phyloP scores from a whole-genome alignment of 2,113 vertebrate genomes.

The Atrichornis clamosus region DNA sequence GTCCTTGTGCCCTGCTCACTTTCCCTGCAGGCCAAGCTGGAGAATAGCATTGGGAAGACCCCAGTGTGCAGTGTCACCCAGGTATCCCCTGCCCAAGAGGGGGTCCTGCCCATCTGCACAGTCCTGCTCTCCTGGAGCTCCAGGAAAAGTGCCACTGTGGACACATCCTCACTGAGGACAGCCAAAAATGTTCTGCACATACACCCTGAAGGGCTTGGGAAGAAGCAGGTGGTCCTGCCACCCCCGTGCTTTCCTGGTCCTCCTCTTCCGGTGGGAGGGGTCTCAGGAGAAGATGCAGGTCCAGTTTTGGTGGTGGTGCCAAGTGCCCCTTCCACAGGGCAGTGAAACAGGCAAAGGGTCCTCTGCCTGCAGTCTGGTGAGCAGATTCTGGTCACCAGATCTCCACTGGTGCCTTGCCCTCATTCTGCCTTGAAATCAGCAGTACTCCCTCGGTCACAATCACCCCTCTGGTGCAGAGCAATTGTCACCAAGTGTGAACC shows the following conservation, averaged over 20 bases:
- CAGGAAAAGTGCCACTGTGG: neutral
- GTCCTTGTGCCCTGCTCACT: neutral
- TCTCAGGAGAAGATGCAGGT: neutral
- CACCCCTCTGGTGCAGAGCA: fast-evolving
- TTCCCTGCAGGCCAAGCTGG: neutral
- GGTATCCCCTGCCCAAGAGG: neutral
- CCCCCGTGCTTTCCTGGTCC: neutral
- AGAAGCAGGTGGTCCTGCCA: neutral
- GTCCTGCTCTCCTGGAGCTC: neutral
- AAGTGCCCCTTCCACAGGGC: neutral
- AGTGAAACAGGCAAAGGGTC: neutral
- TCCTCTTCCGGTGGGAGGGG: neutral
- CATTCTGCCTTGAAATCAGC: neutral
- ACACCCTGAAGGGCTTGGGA: neutral
- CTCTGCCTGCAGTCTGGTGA: neutral
- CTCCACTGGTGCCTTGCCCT: neutral
- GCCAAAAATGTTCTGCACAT: neutral
- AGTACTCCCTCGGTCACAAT: neutral
- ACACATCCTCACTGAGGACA: neutral
- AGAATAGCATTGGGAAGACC: neutral
- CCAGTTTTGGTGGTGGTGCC: neutral
- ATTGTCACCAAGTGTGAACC: neutral
- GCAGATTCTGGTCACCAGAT: neutral
- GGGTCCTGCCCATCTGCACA: neutral
- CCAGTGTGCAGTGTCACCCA: neutral